phyloP scores from a whole-genome alignment of 37 sponge, comb jelly and placozoan species.

The Mnemiopsis leidyi region DNA sequence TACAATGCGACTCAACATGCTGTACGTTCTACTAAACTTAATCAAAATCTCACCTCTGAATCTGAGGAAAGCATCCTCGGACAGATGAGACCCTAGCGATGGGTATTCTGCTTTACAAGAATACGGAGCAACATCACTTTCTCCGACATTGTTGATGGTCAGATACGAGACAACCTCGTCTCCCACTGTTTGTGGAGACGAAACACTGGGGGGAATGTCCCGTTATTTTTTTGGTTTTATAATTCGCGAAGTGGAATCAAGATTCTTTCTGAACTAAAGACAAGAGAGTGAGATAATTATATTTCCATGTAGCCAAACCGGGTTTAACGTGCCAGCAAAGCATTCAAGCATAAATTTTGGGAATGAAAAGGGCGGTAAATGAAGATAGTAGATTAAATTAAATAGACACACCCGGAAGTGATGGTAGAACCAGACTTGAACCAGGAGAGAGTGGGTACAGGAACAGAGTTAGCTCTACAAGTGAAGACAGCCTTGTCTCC shows the following conservation, averaged over 20 bases:
- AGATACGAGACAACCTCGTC: not conserved
- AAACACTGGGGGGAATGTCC: slow-evolving; percentile 38
- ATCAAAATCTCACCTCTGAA: slow-evolving; percentile 64
- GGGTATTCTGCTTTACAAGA: slow-evolving; percentile 40
- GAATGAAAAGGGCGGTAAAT: no score
- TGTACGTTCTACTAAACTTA: no score
- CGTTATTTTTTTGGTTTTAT: no score
- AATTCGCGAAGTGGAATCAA: no score
- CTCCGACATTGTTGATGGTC: slow-evolving; percentile 1
- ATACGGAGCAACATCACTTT: slow-evolving; percentile 31
- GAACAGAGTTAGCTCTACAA: slow-evolving; percentile 56
- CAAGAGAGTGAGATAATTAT: no score
- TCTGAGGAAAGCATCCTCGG: slow-evolving; percentile 17
- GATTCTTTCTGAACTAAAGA: no score
- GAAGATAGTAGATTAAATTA: no score
- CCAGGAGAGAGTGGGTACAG: slow-evolving; percentile 56
- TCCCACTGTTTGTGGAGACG: not conserved
- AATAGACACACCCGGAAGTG: slow-evolving; percentile 14
- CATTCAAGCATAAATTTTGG: no score
- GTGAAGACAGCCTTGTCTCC: slow-evolving; percentile 51
- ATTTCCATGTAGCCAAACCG: no score
- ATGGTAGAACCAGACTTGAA: not conserved
- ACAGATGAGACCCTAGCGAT: not conserved
- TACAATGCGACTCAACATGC: not conserved
- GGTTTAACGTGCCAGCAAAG: no score